phyloP scores from a whole-genome alignment of 2,888 invertebrate species.

The Diarsia mendica region DNA sequence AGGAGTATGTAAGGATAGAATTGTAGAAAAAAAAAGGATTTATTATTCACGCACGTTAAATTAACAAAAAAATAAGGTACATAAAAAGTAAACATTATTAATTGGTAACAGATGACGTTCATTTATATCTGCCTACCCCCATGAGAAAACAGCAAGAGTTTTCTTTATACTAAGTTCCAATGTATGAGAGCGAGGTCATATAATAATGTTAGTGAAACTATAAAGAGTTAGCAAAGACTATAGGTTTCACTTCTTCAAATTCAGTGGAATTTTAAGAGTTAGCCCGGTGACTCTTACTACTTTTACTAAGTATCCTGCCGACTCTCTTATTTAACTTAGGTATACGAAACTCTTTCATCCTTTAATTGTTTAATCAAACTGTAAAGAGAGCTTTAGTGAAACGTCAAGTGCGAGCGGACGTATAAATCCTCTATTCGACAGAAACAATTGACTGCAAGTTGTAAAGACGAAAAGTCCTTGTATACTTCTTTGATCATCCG shows the following conservation, averaged over 20 bases:
- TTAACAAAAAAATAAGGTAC: too few relatives aligned
- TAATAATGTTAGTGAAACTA: too few relatives aligned
- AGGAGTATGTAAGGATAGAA: too few relatives aligned
- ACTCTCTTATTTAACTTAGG: neutral
- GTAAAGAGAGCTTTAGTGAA: conserved; percentile 36
- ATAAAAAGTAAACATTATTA: too few relatives aligned
- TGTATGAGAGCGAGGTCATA: too few relatives aligned
- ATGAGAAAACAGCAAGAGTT: too few relatives aligned
- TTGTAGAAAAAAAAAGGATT: too few relatives aligned
- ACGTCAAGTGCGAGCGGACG: conserved; percentile 56
- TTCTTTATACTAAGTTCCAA: too few relatives aligned
- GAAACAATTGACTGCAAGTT: conserved; percentile 64
- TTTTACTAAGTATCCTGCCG: neutral
- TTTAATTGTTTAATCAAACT: conserved; percentile 12
- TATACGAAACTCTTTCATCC: conserved; percentile 1
- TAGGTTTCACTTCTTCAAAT: neutral
- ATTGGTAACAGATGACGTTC: too few relatives aligned
- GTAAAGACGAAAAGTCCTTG: conserved; percentile 65
- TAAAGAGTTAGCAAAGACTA: too few relatives aligned
- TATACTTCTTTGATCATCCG: conserved; percentile 74
- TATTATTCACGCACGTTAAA: too few relatives aligned
- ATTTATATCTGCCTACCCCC: too few relatives aligned
- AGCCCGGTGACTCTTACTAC: neutral
- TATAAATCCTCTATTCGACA: conserved; percentile 62
- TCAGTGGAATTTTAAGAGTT: neutral